Percentiles rank a stretch among this genome's conserved stretches.
Conservation (phyloP, 2,113 vertebrate species). For the Calyptomena viridis region DNA sequence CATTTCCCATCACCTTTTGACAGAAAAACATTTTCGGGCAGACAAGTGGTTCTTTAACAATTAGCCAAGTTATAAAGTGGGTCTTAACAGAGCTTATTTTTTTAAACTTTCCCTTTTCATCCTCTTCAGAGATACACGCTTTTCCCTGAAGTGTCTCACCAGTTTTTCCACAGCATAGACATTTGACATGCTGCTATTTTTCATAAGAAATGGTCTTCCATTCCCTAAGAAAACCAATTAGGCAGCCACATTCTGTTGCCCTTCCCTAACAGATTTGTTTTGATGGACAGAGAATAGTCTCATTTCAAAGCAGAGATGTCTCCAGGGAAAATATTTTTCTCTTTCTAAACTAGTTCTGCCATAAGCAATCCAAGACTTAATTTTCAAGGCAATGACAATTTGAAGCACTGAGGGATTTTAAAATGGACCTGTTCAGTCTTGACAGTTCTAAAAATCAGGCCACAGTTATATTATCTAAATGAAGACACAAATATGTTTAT, state of each 20-base stretch:
- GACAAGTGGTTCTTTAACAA: neutral
- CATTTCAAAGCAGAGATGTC: neutral
- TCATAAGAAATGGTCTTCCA: neutral
- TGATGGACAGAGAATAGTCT: neutral
- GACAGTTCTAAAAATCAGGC: constrained; percentile 4
- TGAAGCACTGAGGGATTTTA: neutral
- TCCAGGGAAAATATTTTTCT: neutral
- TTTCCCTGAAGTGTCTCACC: neutral
- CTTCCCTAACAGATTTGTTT: neutral
- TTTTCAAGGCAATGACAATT: constrained; percentile 3
- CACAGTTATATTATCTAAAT: neutral
- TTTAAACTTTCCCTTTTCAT: neutral
- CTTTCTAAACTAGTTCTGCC: neutral
- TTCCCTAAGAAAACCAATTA: neutral
- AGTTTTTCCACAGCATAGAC: neutral
- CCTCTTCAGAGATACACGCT: neutral
- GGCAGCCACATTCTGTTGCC: neutral
- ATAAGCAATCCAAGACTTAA: constrained; percentile 5
- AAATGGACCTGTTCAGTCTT: neutral
- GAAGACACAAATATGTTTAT: neutral
- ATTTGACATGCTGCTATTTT: neutral
- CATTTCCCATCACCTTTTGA: neutral
- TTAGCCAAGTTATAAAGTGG: neutral
- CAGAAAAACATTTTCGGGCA: neutral
- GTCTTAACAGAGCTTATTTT: neutral